Conservation (phyloP, 2,888 invertebrate species). For the Orthosia incerta region DNA sequence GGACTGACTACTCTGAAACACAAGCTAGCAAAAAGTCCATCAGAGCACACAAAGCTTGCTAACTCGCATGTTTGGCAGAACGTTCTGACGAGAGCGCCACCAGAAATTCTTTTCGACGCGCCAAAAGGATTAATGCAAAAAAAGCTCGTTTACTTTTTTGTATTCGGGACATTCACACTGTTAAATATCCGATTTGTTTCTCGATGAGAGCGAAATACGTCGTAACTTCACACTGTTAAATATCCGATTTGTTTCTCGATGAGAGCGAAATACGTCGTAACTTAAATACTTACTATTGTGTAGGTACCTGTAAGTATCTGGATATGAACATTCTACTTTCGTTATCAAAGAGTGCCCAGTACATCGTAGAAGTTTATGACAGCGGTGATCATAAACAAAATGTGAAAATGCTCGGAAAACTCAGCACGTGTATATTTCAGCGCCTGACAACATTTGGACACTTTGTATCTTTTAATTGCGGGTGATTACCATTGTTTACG, state of each 20-base stretch:
- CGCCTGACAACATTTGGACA: conserved; percentile 15
- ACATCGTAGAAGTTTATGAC: background rate
- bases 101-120: conserved; percentile 29
- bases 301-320: background rate
- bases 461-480: conserved; percentile 37
- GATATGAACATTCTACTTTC: background rate
- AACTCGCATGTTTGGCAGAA: conserved; percentile 41
- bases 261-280: background rate
- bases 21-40: conserved; percentile 45
- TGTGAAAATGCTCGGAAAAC: conserved; percentile 1
- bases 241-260: background rate
- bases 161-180: background rate
- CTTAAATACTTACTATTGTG: background rate
- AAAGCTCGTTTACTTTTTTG: conserved; percentile 7
- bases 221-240: background rate
- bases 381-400: background rate
- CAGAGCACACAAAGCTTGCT: conserved; percentile 42
- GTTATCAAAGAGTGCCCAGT: background rate
- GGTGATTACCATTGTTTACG: conserved; percentile 39
- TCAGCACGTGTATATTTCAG: background rate
- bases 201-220: background rate
- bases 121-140: conserved; percentile 27
- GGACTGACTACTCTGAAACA: conserved; percentile 30
- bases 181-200: background rate
- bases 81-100: conserved; percentile 3